These are phyloP conservation scores for Arctia plantaginis DNA, from an alignment of 2,888 invertebrate species.

Conservation along the genomic window DNA sequence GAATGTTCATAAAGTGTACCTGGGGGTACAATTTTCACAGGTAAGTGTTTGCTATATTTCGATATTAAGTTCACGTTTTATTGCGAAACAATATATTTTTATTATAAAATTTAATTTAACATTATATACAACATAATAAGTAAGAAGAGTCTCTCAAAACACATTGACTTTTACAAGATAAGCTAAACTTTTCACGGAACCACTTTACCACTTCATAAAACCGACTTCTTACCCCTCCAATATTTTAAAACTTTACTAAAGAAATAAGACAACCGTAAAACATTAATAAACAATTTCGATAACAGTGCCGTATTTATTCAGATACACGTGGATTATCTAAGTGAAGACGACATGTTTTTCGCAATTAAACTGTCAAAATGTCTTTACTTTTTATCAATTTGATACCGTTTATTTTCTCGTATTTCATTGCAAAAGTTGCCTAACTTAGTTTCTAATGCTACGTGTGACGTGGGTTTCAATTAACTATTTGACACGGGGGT, in stretches of 20 bases:
- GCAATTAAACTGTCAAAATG: not conserved
- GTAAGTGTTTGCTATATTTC: not conserved
- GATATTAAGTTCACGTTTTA: not conserved
- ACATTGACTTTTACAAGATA: not conserved
- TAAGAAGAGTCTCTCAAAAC: not conserved
- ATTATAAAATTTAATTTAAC: not conserved
- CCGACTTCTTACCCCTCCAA: no score
- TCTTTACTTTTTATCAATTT: not conserved
- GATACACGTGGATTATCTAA: no score
- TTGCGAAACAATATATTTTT: not conserved
- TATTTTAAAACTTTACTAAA: not conserved
- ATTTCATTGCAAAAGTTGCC: not conserved
- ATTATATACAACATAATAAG: no score
- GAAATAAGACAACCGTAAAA: not conserved
- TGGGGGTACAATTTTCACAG: not conserved
- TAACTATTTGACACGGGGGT: constrained; percentile 39
- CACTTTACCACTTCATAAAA: not conserved
- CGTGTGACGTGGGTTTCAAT: constrained; percentile 36
- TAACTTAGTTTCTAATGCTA: constrained; percentile 10
- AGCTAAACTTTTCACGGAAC: not conserved
- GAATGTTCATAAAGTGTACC: not conserved
- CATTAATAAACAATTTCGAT: not conserved
- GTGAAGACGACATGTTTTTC: not conserved
- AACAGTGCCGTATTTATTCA: not conserved
- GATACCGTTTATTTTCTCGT: not conserved